These are phyloP conservation scores for Odontamblyopus rebecca DNA, from an alignment of 2,797 vertebrate species.

Conservation along the genomic window DNA sequence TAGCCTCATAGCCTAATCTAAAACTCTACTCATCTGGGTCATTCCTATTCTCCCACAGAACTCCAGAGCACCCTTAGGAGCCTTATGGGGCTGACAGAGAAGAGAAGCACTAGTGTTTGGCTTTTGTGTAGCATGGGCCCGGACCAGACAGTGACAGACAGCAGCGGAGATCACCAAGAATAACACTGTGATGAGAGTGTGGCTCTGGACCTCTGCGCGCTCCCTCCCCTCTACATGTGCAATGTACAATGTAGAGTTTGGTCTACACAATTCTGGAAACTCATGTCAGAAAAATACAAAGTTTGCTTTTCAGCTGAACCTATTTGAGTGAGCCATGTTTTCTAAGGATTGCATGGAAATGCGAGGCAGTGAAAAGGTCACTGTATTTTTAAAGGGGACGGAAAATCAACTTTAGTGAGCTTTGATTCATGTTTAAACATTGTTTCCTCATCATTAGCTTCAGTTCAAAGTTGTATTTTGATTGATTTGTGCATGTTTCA, in stretches of 20 bases:
- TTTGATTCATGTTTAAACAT: too few relatives aligned
- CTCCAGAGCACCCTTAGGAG: background rate
- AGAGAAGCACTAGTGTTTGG: slow-evolving; percentile 1
- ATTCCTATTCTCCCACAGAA: background rate
- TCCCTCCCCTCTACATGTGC: background rate
- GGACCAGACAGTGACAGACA: slow-evolving; percentile 8
- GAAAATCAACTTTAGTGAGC: too few relatives aligned
- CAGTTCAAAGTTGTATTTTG: too few relatives aligned
- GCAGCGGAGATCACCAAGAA: slow-evolving; percentile 7
- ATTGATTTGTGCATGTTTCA: background rate
- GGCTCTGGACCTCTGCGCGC: background rate
- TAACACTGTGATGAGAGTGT: background rate
- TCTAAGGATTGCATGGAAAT: slow-evolving; percentile 20
- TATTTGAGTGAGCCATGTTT: slow-evolving; percentile 22
- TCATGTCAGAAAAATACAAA: slow-evolving; percentile 17
- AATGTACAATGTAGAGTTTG: background rate
- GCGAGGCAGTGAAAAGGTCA: slow-evolving; percentile 18
- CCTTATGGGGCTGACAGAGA: slow-evolving; percentile 1
- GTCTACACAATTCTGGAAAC: slow-evolving; percentile 12
- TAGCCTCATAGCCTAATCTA: background rate
- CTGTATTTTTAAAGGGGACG: slow-evolving; percentile 24
- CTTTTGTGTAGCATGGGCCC: background rate
- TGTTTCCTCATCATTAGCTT: too few relatives aligned
- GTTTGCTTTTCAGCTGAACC: slow-evolving; percentile 8
- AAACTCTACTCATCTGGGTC: background rate